Evolutionary conservation across 2,888 invertebrate species (phyloP).

Genomic region (Caenorhabditis wallacei): DNA sequence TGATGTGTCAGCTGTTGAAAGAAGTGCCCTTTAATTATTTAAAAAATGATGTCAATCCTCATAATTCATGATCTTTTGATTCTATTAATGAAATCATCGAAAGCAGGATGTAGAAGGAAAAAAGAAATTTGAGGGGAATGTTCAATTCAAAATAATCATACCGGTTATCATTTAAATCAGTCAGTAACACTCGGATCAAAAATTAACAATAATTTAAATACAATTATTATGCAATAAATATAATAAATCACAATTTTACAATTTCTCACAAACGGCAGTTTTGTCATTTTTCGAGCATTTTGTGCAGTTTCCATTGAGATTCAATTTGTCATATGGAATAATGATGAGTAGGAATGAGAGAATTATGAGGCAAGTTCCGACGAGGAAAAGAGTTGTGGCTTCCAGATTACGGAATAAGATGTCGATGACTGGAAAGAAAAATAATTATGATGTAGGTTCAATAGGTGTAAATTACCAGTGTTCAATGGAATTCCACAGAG

Average conservation of each 20-base stretch:
- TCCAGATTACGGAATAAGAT: constrained; percentile 70
- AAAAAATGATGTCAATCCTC: background rate
- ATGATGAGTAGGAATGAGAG: constrained; percentile 73
- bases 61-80: background rate
- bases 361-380: constrained; percentile 69
- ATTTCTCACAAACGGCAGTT: constrained; percentile 19
- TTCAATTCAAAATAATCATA: background rate
- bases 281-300: constrained; percentile 31
- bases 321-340: constrained; percentile 64
- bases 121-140: constrained; percentile 5
- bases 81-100: background rate
- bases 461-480: constrained; percentile 88
- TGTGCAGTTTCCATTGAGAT: constrained; percentile 6
- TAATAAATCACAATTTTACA: constrained; percentile 11
- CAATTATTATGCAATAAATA: constrained; percentile 12
- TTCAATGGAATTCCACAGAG: constrained; percentile 96
- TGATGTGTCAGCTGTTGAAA: constrained; percentile 7
- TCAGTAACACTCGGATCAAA: background rate
- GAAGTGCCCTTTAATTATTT: background rate
- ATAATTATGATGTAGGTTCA: background rate
- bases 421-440: constrained; percentile 59
- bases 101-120: background rate
- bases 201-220: background rate
- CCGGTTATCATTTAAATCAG: constrained; percentile 14
- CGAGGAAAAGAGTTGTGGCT: constrained; percentile 56